Evolutionary conservation across 2,888 invertebrate species (phyloP).

Genomic region (Synergus laeviventris): DNA sequence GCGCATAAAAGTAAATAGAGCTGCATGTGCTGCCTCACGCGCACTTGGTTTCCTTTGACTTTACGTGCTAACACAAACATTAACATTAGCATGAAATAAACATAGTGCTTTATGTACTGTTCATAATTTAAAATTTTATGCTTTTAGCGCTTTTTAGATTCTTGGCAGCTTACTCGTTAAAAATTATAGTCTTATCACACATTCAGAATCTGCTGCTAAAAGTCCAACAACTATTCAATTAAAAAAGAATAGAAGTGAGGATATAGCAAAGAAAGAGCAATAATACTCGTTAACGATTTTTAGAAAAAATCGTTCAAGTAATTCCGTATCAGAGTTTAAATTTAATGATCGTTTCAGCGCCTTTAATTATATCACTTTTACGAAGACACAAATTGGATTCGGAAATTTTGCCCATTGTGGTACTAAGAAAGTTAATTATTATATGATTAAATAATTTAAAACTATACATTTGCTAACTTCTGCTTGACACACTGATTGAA

Average conservation of each 20-base stretch:
- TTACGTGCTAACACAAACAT: slow-evolving; percentile 26
- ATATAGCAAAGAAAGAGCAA: neutral
- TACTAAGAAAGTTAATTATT: neutral
- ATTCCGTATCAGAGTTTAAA: neutral
- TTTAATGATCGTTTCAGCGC: neutral
- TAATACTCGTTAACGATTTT: neutral
- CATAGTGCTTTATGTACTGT: neutral
- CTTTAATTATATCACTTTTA: slow-evolving; percentile 7
- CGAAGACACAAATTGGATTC: neutral
- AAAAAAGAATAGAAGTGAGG: neutral
- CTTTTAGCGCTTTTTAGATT: neutral
- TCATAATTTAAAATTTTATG: neutral
- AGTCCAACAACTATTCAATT: neutral
- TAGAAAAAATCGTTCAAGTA: neutral
- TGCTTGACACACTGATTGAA: too few species aligned
- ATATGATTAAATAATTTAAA: too few species aligned
- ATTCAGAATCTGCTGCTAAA: neutral
- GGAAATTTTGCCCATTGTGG: neutral
- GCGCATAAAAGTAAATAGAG: slow-evolving; percentile 24
- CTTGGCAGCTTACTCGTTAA: neutral
- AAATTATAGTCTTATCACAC: neutral
- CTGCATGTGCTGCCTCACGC: slow-evolving; percentile 36
- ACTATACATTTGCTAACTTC: too few species aligned
- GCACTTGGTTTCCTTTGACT: neutral
- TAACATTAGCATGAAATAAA: slow-evolving; percentile 33